Conservation (phyloP, 1,140 invertebrate genomes). For the Proales similis region DNA sequence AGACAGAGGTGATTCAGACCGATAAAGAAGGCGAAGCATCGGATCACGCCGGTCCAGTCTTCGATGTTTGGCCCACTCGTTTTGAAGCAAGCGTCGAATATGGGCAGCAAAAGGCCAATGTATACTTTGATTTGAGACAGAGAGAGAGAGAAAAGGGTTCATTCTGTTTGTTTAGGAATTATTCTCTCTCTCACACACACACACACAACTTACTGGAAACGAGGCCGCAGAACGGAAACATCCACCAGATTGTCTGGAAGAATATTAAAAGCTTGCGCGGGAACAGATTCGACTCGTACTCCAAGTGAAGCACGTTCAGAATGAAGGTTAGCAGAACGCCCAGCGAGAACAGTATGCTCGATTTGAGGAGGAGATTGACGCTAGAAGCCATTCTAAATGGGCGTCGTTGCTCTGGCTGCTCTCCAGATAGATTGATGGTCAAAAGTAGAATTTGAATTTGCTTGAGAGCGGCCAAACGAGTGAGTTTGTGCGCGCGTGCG, state of each 20-base stretch:
- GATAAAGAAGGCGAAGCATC: conserved; percentile 26
- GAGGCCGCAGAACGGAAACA: conserved; percentile 16
- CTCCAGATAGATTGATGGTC: no score
- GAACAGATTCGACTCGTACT: conserved; percentile 31
- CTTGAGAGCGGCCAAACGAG: no score
- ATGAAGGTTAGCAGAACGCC: conserved; percentile 25
- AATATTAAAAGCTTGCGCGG: not conserved
- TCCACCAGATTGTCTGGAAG: conserved; percentile 26
- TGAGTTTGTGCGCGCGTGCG: no score
- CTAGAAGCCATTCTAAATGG: no score
- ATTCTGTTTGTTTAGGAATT: not conserved
- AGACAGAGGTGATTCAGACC: conserved; percentile 28
- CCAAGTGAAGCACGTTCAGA: conserved; percentile 16
- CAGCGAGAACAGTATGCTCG: conserved; percentile 11
- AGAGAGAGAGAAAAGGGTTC: not conserved
- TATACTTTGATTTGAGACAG: conserved; percentile 3
- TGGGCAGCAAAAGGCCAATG: conserved; percentile 18
- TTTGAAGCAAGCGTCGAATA: conserved; percentile 30
- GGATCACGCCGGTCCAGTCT: conserved; percentile 5
- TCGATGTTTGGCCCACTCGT: not conserved
- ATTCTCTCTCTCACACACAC: not conserved
- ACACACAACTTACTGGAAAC: not conserved
- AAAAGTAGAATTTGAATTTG: no score
- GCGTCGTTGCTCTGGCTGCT: no score
- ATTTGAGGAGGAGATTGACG: no score